Evolutionary conservation across 2,113 vertebrate species (phyloP).

Genomic region (Pituophis catenifer): DNA sequence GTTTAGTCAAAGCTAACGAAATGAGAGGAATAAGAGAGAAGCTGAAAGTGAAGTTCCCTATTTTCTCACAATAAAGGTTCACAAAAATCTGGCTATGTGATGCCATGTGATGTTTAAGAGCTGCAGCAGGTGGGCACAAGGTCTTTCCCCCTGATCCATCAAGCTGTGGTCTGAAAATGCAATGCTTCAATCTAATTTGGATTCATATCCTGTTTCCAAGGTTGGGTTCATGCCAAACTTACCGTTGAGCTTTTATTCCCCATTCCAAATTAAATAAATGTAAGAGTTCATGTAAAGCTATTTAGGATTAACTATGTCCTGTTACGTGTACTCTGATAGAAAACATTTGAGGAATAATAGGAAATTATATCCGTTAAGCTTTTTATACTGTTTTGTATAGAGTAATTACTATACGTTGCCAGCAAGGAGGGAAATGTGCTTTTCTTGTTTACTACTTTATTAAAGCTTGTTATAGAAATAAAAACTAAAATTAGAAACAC

Average conservation of each 20-base stretch:
- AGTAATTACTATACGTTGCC: background rate
- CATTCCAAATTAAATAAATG: no score
- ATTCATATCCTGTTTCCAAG: background rate
- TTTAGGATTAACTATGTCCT: background rate
- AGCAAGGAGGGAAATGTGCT: background rate
- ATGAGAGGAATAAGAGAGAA: background rate
- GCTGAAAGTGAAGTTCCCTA: background rate
- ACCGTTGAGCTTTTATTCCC: background rate
- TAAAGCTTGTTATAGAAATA: background rate
- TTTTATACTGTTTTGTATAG: background rate
- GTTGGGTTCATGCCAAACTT: background rate
- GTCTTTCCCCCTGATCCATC: background rate
- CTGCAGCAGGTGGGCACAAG: background rate
- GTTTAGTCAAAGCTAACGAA: background rate
- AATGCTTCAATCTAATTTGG: background rate
- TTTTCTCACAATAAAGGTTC: background rate
- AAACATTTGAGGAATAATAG: background rate
- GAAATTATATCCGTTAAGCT: background rate
- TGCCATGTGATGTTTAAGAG: background rate
- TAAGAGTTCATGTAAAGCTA: background rate
- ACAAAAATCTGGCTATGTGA: background rate
- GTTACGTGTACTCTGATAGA: no score
- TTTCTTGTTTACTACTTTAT: background rate
- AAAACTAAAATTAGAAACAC: background rate
- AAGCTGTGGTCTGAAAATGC: background rate